phyloP scores from a whole-genome alignment of 2,797 vertebrate genomes.

The Megalops cyprinoides region DNA sequence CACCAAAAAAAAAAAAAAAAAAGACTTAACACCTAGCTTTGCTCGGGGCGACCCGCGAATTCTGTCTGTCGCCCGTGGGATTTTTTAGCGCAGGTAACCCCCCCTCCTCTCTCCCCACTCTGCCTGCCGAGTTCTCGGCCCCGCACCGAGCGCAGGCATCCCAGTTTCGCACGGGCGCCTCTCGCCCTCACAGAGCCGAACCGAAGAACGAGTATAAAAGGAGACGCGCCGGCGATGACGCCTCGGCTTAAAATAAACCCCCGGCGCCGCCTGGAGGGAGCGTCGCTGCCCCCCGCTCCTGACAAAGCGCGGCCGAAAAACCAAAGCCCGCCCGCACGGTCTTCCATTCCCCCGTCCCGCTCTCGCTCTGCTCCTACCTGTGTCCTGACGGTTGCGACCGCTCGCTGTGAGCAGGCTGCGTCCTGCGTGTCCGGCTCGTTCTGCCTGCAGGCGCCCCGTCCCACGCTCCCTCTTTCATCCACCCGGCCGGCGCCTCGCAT shows the following conservation, averaged over 20 bases:
- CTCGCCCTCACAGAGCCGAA: not conserved
- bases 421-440: constrained; percentile 56
- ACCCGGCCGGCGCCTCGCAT: constrained; percentile 43
- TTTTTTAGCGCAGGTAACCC: not conserved
- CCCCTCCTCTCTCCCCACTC: constrained; percentile 3
- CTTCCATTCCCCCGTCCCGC: too few relatives aligned
- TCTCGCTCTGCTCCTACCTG: constrained; percentile 54
- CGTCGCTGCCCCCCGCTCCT: too few relatives aligned
- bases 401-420: constrained; percentile 45
- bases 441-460: constrained; percentile 58
- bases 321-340: not conserved
- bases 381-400: constrained; percentile 25
- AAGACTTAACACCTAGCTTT: not conserved
- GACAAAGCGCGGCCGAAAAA: not conserved
- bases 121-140: constrained; percentile 9
- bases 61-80: not conserved
- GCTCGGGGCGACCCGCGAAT: not conserved
- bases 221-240: not conserved
- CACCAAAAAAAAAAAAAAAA: not conserved
- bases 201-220: too few relatives aligned
- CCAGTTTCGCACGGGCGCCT: not conserved
- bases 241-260: not conserved
- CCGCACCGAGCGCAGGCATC: constrained; percentile 53
- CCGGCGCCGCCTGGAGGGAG: not conserved
- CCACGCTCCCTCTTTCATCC: constrained; percentile 63